Percentiles rank a stretch among this genome's conserved stretches.
phyloP scores from a whole-genome alignment of 2,113 vertebrate genomes.

The zebrafish (Danio rerio) region DNA sequence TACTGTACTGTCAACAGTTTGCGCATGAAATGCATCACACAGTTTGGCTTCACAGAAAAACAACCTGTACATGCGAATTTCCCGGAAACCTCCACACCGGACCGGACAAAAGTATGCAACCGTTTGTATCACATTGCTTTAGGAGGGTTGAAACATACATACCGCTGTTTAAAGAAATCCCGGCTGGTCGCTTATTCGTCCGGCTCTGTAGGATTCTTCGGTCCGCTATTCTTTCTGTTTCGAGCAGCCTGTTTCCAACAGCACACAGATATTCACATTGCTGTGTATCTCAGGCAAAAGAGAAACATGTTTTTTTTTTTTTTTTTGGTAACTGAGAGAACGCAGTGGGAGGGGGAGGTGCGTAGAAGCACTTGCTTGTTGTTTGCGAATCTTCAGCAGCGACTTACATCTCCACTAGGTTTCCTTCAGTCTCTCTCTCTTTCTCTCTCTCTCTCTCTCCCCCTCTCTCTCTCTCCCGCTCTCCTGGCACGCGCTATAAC shows the following conservation, averaged over 20 bases:
- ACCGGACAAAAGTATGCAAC: background rate
- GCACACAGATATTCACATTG: slow-evolving; percentile 46
- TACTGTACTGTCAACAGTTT: slow-evolving; percentile 43
- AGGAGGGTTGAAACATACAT: slow-evolving; percentile 29
- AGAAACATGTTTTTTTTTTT: slow-evolving; percentile 42
- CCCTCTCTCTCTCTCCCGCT: background rate
- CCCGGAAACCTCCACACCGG: background rate
- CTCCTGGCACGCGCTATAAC: slow-evolving; percentile 22
- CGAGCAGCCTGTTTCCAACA: slow-evolving; percentile 40
- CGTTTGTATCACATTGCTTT: background rate
- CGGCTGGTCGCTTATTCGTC: slow-evolving; percentile 14
- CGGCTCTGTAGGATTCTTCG: slow-evolving; percentile 3
- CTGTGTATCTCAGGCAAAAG: slow-evolving; percentile 47
- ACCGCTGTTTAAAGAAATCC: slow-evolving; percentile 45
- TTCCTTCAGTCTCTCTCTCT: slow-evolving; percentile 40
- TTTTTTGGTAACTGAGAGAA: slow-evolving; percentile 6
- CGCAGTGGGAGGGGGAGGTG: slow-evolving; percentile 53
- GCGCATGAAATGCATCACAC: slow-evolving; percentile 28
- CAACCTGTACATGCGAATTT: background rate
- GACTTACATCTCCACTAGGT: slow-evolving; percentile 50
- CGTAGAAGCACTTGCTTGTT: slow-evolving; percentile 48
- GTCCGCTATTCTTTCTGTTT: slow-evolving; percentile 42
- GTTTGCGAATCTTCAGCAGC: slow-evolving; percentile 56
- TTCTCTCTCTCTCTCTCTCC: slow-evolving; percentile 32
- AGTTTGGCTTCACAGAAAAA: slow-evolving; percentile 14